phyloP scores from a whole-genome alignment of 2,888 invertebrate species.

The Tachina grossa region DNA sequence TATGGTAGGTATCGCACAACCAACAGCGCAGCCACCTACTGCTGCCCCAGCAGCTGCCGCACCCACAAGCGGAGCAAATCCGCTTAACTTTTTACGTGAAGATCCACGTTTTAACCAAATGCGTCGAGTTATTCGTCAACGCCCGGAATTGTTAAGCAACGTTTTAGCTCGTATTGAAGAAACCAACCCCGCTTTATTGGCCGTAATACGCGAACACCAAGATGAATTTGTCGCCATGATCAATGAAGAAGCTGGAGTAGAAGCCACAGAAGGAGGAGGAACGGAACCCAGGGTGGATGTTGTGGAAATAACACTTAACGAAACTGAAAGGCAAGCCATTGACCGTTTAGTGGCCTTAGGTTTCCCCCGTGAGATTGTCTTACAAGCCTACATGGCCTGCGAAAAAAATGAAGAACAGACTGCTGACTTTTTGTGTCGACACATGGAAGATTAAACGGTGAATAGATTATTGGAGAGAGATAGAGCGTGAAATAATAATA shows the following conservation, averaged over 20 bases:
- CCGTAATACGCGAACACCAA: constrained; percentile 94
- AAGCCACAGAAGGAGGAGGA: constrained; percentile 56
- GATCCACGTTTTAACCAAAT: constrained; percentile 98
- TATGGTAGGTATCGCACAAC: constrained; percentile 38
- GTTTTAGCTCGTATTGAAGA: constrained; percentile 95
- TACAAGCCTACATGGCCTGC: constrained; percentile 77
- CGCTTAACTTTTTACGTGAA: constrained; percentile 87
- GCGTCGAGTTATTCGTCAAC: constrained; percentile 94
- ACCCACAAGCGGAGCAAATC: constrained; percentile 46
- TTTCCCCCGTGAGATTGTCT: constrained; percentile 75
- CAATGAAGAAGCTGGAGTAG: constrained; percentile 66
- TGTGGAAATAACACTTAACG: constrained; percentile 72
- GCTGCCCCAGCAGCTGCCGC: constrained; percentile 27
- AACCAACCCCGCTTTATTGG: constrained; percentile 95
- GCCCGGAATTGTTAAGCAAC: constrained; percentile 94
- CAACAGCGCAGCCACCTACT: constrained; percentile 35
- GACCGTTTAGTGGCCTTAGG: constrained; percentile 77
- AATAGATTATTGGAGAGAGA: not conserved
- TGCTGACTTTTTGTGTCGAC: constrained; percentile 77
- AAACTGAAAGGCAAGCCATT: constrained; percentile 74
- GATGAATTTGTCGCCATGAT: constrained; percentile 90
- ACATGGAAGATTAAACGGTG: constrained; percentile 74
- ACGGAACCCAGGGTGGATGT: constrained; percentile 49
- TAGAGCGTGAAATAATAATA: constrained; percentile 6
- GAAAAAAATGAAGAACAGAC: constrained; percentile 78